phyloP scores from a whole-genome alignment of 2,113 vertebrate genomes.

The Laterallus jamaicensis region DNA sequence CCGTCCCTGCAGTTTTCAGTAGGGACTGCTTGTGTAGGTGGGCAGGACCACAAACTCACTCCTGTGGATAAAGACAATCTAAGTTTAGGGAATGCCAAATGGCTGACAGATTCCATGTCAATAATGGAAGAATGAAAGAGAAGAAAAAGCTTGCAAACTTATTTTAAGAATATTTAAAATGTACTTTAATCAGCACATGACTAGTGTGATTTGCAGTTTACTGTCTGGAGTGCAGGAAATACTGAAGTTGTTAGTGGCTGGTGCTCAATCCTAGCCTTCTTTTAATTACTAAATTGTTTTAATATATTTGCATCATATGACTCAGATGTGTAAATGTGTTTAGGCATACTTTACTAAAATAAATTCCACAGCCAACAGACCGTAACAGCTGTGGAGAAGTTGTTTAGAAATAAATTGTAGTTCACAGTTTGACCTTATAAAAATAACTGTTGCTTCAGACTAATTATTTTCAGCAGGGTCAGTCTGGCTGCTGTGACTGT shows the following conservation, averaged over 20 bases:
- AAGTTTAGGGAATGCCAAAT: neutral
- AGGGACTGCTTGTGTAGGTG: neutral
- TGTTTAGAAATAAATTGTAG: neutral
- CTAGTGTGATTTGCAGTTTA: neutral
- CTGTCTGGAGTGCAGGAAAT: neutral
- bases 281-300: neutral
- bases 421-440: conserved; percentile 4
- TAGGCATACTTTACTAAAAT: neutral
- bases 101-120: neutral
- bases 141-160: neutral
- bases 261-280: neutral
- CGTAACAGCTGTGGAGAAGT: neutral
- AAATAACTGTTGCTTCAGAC: conserved; percentile 11
- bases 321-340: neutral
- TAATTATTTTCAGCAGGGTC: neutral
- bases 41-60: neutral
- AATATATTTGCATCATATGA: neutral
- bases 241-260: neutral
- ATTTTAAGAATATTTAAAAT: neutral
- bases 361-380: neutral
- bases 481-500: neutral
- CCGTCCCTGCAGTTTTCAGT: neutral
- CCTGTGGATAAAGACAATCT: neutral
- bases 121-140: neutral
- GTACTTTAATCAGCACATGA: neutral